These are phyloP conservation scores for Melinaea marsaeus DNA, from an alignment of 2,888 invertebrate species.

Conservation along the genomic window DNA sequence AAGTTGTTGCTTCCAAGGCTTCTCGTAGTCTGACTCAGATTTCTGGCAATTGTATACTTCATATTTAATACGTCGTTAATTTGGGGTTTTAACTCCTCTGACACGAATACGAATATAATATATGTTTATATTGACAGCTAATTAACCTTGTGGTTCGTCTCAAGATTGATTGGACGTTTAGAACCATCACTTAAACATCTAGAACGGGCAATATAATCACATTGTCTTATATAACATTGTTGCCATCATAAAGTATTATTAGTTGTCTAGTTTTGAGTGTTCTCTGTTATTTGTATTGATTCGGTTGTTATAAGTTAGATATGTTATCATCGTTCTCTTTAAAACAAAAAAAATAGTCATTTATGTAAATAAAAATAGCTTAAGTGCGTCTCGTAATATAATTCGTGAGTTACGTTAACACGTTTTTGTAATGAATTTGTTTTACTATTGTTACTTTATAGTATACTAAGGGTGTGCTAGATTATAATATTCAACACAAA, in stretches of 20 bases:
- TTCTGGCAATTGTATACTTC: conserved; percentile 40
- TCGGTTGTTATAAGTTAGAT: neutral
- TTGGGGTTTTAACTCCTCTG: conserved; percentile 8
- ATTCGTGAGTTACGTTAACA: neutral
- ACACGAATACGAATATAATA: conserved; percentile 1
- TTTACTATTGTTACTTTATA: neutral
- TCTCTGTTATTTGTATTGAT: neutral
- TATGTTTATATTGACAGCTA: conserved; percentile 6
- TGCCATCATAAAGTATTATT: neutral
- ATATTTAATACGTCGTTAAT: conserved; percentile 31
- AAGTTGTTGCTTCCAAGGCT: conserved; percentile 16
- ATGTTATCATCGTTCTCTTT: neutral
- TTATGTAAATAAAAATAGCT: neutral
- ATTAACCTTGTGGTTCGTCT: neutral
- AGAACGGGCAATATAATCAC: neutral
- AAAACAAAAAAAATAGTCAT: neutral
- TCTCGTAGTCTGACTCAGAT: conserved; percentile 39
- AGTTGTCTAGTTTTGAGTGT: neutral
- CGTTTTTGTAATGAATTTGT: neutral
- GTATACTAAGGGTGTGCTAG: too few relatives aligned
- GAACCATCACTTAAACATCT: neutral
- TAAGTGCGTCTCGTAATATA: neutral
- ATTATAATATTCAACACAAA: neutral
- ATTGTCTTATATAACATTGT: conserved; percentile 1
- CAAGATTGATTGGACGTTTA: conserved; percentile 2